Evolutionary conservation across 2,797 vertebrate species (phyloP).

Genomic region (Acipenser transmontanus): DNA sequence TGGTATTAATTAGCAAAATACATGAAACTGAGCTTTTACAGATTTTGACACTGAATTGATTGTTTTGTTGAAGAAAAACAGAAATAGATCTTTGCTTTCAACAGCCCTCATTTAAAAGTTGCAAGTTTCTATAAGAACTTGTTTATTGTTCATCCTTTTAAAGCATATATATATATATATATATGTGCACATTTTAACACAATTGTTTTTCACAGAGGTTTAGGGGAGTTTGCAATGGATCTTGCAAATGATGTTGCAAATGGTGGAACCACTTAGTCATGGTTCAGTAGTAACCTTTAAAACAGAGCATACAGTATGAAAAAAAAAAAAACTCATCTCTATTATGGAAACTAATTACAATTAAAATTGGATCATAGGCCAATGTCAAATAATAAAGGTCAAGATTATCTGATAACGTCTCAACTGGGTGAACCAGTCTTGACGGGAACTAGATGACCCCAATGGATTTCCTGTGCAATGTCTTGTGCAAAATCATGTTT

Average conservation of each 20-base stretch:
- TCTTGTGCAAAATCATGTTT: conserved; percentile 1
- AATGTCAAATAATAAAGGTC: conserved; percentile 10
- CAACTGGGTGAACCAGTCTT: neutral
- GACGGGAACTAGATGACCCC: conserved; percentile 1
- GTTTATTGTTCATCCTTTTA: too few species aligned
- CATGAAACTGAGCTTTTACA: too few species aligned
- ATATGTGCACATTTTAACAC: too few species aligned
- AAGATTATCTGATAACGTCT: conserved; percentile 12
- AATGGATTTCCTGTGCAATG: conserved; percentile 1
- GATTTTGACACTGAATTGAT: too few species aligned
- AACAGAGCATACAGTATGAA: neutral
- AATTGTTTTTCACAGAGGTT: too few species aligned
- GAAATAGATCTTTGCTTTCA: too few species aligned
- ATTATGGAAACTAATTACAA: conserved; percentile 8
- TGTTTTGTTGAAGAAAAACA: too few species aligned
- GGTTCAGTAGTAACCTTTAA: conserved; percentile 10
- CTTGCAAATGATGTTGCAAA: conserved; percentile 3
- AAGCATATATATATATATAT: too few species aligned
- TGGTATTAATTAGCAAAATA: too few species aligned
- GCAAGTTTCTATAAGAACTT: too few species aligned
- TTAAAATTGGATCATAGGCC: neutral
- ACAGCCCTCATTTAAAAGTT: too few species aligned
- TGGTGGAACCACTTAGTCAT: conserved; percentile 13
- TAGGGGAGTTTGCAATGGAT: too few species aligned
- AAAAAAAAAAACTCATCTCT: conserved; percentile 7